phyloP scores from a whole-genome alignment of 2,113 vertebrate genomes.

The Oreochromis tanganicae region DNA sequence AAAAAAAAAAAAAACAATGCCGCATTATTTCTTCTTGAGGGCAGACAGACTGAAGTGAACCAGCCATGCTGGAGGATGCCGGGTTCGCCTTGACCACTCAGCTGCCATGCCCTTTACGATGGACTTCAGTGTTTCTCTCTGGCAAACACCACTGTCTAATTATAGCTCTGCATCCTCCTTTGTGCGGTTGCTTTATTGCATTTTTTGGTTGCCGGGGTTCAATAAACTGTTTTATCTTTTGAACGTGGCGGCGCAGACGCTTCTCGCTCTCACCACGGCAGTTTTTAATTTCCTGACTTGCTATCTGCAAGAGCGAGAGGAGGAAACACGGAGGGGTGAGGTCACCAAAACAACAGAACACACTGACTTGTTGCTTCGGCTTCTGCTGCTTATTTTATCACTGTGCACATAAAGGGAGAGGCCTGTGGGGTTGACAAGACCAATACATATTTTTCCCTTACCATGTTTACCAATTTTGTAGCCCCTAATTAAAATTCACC shows the following conservation, averaged over 20 bases:
- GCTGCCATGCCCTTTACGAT: not conserved
- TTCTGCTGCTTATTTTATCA: not conserved
- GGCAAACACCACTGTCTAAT: slow-evolving; percentile 29
- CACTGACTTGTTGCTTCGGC: slow-evolving; percentile 4
- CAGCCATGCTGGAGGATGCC: not conserved
- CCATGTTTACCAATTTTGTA: not conserved
- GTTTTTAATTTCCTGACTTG: slow-evolving; percentile 74
- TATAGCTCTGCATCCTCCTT: slow-evolving; percentile 31
- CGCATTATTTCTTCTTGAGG: not conserved
- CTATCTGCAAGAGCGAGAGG: slow-evolving; percentile 41
- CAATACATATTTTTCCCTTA: not conserved
- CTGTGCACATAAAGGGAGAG: not conserved
- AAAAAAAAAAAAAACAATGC: not conserved
- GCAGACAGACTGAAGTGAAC: not conserved
- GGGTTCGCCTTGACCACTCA: not conserved
- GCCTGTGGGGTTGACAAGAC: not conserved
- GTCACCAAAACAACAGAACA: slow-evolving; percentile 19
- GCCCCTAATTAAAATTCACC: not conserved
- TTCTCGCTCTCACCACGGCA: not conserved
- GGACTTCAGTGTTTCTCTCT: not conserved
- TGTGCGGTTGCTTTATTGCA: slow-evolving; percentile 48
- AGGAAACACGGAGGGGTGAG: not conserved
- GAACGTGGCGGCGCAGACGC: not conserved
- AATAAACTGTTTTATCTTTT: slow-evolving; percentile 71
- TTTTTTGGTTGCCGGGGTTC: slow-evolving; percentile 46